Evolutionary conservation across 2,113 vertebrate species (phyloP).

Genomic region (Bufo gargarizans): DNA sequence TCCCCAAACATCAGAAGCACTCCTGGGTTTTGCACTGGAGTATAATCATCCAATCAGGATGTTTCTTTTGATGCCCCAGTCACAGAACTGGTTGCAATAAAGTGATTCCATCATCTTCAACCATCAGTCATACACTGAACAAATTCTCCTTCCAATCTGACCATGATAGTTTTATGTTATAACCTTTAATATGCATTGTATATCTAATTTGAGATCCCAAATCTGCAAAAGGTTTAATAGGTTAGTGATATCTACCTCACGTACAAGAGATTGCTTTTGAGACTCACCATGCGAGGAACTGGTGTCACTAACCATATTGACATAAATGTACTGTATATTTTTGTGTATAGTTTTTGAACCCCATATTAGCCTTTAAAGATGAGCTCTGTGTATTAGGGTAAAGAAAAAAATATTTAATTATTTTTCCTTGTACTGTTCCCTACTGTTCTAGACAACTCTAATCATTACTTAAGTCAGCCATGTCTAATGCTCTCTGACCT

Average conservation of each 20-base stretch:
- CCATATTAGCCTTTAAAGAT: conserved; percentile 10
- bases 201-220: conserved; percentile 17
- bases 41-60: conserved; percentile 19
- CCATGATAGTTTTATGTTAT: conserved; percentile 2
- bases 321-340: conserved; percentile 55
- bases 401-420: conserved; percentile 6
- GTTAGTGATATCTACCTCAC: conserved; percentile 9
- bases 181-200: conserved; percentile 8
- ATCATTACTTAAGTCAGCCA: background rate
- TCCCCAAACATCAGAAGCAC: conserved; percentile 12
- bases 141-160: background rate
- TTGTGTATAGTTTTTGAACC: conserved; percentile 49
- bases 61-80: background rate
- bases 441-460: background rate
- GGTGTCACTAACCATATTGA: conserved; percentile 38
- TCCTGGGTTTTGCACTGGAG: conserved; percentile 53
- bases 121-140: conserved; percentile 46
- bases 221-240: conserved; percentile 2
- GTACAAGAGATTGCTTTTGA: background rate
- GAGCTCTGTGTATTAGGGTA: conserved; percentile 48
- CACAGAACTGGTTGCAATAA: conserved; percentile 30
- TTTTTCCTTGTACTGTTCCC: background rate
- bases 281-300: background rate
- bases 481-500: background rate
- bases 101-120: conserved; percentile 13